These are phyloP conservation scores for Schizothorax lantsangensis DNA, from an alignment of 2,797 vertebrate species.

Conservation along the genomic window DNA sequence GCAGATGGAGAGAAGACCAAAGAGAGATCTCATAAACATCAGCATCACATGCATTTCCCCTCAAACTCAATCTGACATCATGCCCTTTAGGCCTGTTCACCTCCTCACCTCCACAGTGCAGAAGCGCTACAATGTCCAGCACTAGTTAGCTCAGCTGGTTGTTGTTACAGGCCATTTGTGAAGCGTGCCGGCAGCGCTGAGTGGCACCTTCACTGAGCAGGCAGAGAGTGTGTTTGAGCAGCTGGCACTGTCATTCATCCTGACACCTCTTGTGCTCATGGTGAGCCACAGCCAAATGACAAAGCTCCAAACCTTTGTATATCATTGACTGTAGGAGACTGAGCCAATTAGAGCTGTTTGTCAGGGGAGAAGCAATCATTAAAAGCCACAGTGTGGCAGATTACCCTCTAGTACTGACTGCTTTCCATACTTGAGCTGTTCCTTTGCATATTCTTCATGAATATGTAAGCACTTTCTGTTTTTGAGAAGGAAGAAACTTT, in stretches of 20 bases:
- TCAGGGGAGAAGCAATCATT: constrained; percentile 58
- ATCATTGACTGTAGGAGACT: constrained; percentile 58
- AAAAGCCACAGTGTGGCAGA: constrained; percentile 47
- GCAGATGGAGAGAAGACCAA: constrained; percentile 27
- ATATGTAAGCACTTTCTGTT: constrained; percentile 7
- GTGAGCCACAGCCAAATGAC: constrained; percentile 59
- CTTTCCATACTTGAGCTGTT: constrained; percentile 4
- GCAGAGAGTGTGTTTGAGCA: constrained; percentile 51
- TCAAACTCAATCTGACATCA: constrained; percentile 54
- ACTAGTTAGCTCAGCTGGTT: constrained; percentile 48
- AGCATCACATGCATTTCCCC: constrained; percentile 50
- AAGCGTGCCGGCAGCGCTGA: not conserved
- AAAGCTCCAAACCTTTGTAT: constrained; percentile 63
- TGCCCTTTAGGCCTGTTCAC: constrained; percentile 53
- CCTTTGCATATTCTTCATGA: constrained; percentile 15
- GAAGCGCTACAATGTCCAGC: constrained; percentile 55
- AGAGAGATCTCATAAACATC: not conserved
- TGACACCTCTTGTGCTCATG: constrained; percentile 54
- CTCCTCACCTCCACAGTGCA: constrained; percentile 47
- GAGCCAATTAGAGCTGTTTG: constrained; percentile 70
- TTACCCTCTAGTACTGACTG: constrained; percentile 16
- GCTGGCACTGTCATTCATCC: constrained; percentile 57
- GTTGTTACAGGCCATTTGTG: not conserved
- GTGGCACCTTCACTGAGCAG: constrained; percentile 14
- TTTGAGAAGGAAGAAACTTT: constrained; percentile 1